Base-by-base conservation (phyloP, 2,888 invertebrate species). In the Sussaba pulchella region DNA sequence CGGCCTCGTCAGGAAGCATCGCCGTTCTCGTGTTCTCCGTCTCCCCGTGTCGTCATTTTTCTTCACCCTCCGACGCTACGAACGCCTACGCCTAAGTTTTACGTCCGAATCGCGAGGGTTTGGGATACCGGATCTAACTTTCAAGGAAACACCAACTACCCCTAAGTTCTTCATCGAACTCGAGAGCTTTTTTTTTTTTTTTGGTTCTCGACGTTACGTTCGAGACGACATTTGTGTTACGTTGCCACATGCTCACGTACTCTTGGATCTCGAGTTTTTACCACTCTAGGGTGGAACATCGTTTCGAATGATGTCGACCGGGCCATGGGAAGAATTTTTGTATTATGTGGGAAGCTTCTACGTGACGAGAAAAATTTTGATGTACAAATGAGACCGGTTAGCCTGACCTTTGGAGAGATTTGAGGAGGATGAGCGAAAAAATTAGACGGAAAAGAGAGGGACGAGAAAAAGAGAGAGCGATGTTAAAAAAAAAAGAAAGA, bases 171-270 rank as follows among this genome's bases (percentile, higher is more conserved):
- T 89, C 90, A 90, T 90, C 89, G 89, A 89, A 87, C 87, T 87
- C 86, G 78, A 88, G 89, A 82, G 88, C 86, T 87, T 87, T 88
- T n/a, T n/a, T n/a, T n/a, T n/a, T n/a, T n/a, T n/a, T n/a, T n/a
- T n/a, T 87, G 84, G 87, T 85, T 89, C 87, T 85, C 82, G 9
- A 24, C 41, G 54, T 6, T 14, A 17, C 10, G 17, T n/a, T 85
- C 85, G 87, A 84, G 86, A 87, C 86, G 89, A 88, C 87, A 86
- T 75, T 66, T 14, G 47, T 24, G 31, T 17, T 57, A 82, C 54
- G 19, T 21, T 10, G 24, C 8, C 8, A 10, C 17, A 45, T 63
- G 24, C 39, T 19, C 14, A 19, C 9, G 4, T 17, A 63, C 36
- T 70, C 66, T 66, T 26, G 59, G 31, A 47, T 72, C 45, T 24